Evolutionary conservation across 2,888 invertebrate genomes (phyloP).

Genomic region (Hydraecia micacea): DNA sequence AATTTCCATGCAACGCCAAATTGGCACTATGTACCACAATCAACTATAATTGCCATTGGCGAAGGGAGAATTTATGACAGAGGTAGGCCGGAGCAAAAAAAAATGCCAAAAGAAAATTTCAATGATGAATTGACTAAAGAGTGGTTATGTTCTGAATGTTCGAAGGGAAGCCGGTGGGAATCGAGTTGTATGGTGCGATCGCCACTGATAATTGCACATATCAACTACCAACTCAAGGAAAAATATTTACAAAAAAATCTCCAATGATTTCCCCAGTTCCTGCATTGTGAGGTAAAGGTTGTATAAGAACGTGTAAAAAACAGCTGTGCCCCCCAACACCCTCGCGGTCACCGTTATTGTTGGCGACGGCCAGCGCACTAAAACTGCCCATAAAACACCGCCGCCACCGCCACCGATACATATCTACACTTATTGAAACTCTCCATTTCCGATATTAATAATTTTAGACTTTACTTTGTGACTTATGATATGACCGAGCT

Average conservation of each 20-base stretch:
- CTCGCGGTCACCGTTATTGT: slow-evolving; percentile 86
- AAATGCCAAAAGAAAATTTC: no score
- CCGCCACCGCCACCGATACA: slow-evolving; percentile 70
- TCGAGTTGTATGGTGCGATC: no score
- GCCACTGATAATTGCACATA: no score
- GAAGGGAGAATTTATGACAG: no score
- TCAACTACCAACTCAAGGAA: not conserved
- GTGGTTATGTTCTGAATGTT: no score
- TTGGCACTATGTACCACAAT: not conserved
- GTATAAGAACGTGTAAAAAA: slow-evolving; percentile 90
- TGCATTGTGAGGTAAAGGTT: slow-evolving; percentile 80
- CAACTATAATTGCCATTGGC: not conserved
- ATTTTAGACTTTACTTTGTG: slow-evolving; percentile 56
- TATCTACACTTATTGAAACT: slow-evolving; percentile 83
- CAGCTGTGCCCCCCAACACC: slow-evolving; percentile 90
- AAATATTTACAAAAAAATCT: slow-evolving; percentile 46
- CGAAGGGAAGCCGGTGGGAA: no score
- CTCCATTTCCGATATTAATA: slow-evolving; percentile 70
- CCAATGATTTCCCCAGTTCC: slow-evolving; percentile 69
- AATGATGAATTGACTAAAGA: no score
- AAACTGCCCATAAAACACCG: slow-evolving; percentile 86
- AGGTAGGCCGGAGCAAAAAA: no score
- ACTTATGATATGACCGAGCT: slow-evolving; percentile 11
- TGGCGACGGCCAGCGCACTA: slow-evolving; percentile 75
- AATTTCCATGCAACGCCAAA: not conserved